These are phyloP conservation scores for Drosophila emarginata DNA, from an alignment of 2,888 invertebrate genomes.

Conservation along the genomic window DNA sequence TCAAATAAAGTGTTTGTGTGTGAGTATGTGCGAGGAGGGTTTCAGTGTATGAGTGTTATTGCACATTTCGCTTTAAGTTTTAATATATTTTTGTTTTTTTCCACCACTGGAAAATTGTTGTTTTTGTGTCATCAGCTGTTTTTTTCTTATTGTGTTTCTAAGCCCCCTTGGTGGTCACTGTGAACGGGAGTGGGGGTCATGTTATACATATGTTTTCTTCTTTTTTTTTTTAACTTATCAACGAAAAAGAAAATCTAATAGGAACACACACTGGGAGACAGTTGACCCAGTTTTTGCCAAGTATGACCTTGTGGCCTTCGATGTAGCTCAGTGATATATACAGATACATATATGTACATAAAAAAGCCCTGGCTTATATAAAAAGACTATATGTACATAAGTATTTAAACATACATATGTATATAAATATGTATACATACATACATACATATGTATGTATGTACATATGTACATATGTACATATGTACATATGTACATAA, in stretches of 20 bases:
- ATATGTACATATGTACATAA: constrained; percentile 3
- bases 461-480: constrained; percentile 3
- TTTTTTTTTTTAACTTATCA: constrained; percentile 31
- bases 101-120: constrained; percentile 22
- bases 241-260: background rate
- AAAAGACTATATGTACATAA: constrained; percentile 37
- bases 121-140: constrained; percentile 62
- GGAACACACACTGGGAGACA: constrained; percentile 37
- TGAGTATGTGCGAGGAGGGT: background rate
- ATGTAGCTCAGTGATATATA: constrained; percentile 29
- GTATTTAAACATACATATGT: constrained; percentile 1
- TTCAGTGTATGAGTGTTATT: constrained; percentile 20
- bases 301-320: constrained; percentile 70
- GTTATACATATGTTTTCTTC: background rate
- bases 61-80: constrained; percentile 30
- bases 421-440: background rate
- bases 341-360: constrained; percentile 14
- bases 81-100: constrained; percentile 26
- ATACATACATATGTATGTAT: constrained; percentile 6
- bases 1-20: constrained; percentile 12
- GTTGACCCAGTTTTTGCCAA: constrained; percentile 63
- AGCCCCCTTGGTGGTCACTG: constrained; percentile 19
- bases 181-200: background rate
- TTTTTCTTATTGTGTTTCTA: constrained; percentile 33
- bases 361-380: constrained; percentile 68